A percentile compares a stretch with the other conserved stretches of the same genome.
These are phyloP conservation scores for Colletes latitarsis DNA, from an alignment of 1,140 invertebrate species.

Conservation along the genomic window DNA sequence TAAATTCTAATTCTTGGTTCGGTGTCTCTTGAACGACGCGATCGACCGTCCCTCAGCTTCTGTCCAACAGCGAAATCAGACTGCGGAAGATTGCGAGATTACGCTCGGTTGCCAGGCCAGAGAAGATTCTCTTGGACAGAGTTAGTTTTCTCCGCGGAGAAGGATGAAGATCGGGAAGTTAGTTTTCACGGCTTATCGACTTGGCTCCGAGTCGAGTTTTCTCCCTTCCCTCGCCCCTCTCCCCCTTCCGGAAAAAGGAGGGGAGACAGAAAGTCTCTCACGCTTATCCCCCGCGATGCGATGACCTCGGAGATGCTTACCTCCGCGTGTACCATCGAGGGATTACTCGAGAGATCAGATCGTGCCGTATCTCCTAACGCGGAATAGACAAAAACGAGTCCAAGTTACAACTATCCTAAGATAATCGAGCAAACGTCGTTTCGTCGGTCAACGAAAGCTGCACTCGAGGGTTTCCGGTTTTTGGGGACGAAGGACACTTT, in stretches of 20 bases:
- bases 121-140: background rate
- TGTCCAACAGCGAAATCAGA: background rate
- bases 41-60: constrained; percentile 3
- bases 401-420: no score
- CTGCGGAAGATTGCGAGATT: constrained; percentile 7
- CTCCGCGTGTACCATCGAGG: background rate
- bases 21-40: constrained; percentile 1
- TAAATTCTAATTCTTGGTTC: no score
- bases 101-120: background rate
- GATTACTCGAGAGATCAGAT: background rate
- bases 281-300: background rate
- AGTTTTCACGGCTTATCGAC: constrained; percentile 24
- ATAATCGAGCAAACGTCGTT: no score
- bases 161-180: constrained; percentile 19
- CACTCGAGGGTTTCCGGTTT: no score
- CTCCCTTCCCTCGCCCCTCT: background rate
- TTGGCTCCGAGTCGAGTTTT: constrained; percentile 3
- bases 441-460: no score
- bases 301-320: background rate
- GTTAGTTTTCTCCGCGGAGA: background rate
- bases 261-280: background rate
- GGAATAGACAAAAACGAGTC: background rate
- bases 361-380: background rate
- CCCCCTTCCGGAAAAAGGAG: background rate
- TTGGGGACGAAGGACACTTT: no score